Evolutionary conservation across 2,113 vertebrate species (phyloP).

Genomic region (Coptodon bakossiorum): DNA sequence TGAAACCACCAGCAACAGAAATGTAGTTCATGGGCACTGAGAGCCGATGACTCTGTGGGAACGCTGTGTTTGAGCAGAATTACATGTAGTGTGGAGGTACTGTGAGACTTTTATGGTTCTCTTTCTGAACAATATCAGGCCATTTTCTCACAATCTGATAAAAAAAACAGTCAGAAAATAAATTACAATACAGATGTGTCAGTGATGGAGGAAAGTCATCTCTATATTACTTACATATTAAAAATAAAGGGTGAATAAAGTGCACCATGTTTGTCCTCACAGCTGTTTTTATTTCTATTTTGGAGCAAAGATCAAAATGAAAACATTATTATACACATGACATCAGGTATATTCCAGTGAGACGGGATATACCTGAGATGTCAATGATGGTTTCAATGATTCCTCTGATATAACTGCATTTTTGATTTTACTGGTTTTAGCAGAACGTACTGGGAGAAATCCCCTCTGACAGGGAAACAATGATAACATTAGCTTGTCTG

Average conservation of each 20-base stretch:
- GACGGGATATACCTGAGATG: too few species aligned
- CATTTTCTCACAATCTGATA: background rate
- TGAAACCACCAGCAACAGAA: background rate
- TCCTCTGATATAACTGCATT: background rate
- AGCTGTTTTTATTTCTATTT: background rate
- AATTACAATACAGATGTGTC: background rate
- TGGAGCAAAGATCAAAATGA: background rate
- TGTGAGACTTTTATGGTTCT: background rate
- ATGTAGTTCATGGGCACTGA: accelerated
- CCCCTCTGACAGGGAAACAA: background rate
- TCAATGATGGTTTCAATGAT: background rate
- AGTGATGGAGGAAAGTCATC: background rate
- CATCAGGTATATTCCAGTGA: too few species aligned
- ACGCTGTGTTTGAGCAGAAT: background rate
- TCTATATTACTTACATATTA: background rate
- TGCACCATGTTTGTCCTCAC: background rate
- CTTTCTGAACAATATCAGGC: background rate
- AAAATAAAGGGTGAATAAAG: background rate
- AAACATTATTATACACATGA: background rate
- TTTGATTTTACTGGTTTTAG: accelerated
- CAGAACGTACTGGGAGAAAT: accelerated
- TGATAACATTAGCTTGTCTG: accelerated
- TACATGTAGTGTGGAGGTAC: background rate
- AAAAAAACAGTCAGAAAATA: background rate
- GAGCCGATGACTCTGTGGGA: background rate